phyloP scores from a whole-genome alignment of 2,888 invertebrate species.

The Xestia xanthographa region DNA sequence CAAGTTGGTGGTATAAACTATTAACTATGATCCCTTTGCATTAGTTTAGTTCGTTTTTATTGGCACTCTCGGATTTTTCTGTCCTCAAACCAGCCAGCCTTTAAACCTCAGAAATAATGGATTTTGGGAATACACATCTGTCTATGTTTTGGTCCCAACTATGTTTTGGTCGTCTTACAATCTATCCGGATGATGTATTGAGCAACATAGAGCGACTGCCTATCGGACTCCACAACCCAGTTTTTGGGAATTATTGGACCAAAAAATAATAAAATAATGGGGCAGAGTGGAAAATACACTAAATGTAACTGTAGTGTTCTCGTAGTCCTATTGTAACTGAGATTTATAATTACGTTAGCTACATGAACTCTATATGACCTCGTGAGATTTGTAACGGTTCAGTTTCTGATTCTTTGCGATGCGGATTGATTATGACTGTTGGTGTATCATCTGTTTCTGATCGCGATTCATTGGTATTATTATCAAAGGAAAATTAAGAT shows the following conservation, averaged over 20 bases:
- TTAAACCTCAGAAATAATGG: too few species aligned
- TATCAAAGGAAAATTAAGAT: conserved; percentile 8
- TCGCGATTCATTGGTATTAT: not conserved
- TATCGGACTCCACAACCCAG: too few species aligned
- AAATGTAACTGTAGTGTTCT: conserved; percentile 12
- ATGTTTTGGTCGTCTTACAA: too few species aligned
- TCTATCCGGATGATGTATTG: too few species aligned
- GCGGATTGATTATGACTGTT: conserved; percentile 13
- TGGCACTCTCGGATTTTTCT: not conserved
- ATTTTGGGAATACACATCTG: too few species aligned
- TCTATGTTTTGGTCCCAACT: too few species aligned
- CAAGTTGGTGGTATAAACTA: not conserved
- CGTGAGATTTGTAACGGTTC: conserved; percentile 40
- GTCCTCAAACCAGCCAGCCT: too few species aligned
- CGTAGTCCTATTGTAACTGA: not conserved
- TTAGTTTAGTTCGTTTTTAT: not conserved
- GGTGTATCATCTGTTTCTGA: conserved; percentile 15
- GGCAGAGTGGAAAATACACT: not conserved
- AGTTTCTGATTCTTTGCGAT: conserved; percentile 18
- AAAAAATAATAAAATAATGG: not conserved
- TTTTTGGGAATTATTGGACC: not conserved
- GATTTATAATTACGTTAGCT: conserved; percentile 18
- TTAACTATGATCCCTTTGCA: not conserved
- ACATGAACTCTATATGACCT: conserved; percentile 50
- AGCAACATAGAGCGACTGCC: too few species aligned